Percentiles rank a stretch among this genome's conserved stretches.
phyloP scores from a whole-genome alignment of 2,113 vertebrate genomes.

The Dasyurus viverrinus region DNA sequence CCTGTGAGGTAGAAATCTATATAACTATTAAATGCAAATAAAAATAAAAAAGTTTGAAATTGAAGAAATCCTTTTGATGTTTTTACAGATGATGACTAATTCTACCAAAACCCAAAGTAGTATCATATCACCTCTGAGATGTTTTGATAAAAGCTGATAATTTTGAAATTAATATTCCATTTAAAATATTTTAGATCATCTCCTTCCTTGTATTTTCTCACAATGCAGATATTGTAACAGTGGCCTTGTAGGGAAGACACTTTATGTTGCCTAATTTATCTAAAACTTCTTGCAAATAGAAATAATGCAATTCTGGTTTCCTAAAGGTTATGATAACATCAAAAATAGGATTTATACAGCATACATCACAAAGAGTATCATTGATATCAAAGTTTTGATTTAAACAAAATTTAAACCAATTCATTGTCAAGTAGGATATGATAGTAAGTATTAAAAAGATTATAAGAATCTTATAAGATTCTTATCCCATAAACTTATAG shows the following conservation, averaged over 20 bases:
- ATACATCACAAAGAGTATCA: not conserved
- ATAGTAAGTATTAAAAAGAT: not conserved
- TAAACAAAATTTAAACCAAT: not conserved
- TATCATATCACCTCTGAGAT: not conserved
- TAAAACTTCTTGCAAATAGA: slow-evolving; percentile 48
- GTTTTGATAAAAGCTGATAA: not conserved
- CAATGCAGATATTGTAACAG: slow-evolving; percentile 62
- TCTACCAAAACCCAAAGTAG: not conserved
- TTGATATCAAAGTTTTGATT: not conserved
- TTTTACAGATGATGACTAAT: not conserved
- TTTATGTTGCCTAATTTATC: slow-evolving; percentile 54
- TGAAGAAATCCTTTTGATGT: not conserved
- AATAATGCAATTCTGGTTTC: slow-evolving; percentile 29
- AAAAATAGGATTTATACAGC: not conserved
- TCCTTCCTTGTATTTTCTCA: slow-evolving; percentile 68
- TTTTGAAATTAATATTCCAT: slow-evolving; percentile 11
- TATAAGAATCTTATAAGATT: no score
- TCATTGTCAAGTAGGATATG: not conserved
- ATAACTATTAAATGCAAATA: slow-evolving; percentile 49
- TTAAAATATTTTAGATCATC: slow-evolving; percentile 44
- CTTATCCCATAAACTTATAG: not conserved
- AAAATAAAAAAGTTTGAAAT: not conserved
- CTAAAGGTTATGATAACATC: not conserved
- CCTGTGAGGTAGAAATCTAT: slow-evolving; percentile 12
- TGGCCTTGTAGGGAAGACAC: slow-evolving; percentile 56